Base-by-base conservation (phyloP, 1,140 invertebrate species). In the Sarcophaga peregrina region DNA sequence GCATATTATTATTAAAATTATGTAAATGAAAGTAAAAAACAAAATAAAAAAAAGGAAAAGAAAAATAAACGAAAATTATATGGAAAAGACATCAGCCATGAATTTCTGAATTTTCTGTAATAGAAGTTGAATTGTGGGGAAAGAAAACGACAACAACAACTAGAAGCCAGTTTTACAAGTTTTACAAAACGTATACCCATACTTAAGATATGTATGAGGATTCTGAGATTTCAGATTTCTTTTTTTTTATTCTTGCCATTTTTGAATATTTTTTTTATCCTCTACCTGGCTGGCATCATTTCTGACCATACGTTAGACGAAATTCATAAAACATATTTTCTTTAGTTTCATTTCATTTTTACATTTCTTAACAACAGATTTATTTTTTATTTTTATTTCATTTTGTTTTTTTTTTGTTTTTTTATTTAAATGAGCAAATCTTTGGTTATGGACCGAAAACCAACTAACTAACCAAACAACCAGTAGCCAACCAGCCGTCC, bases 1-100 rank as follows among this genome's bases (percentile, higher is more conserved):
- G 62, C 62, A 68, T 68, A 68, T 68, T 68, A 68, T 68, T 68
- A 68, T 68, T 68, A 20, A 68, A 68, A 68, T 68, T 68, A 68
- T 68, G 62, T 68, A 68, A 68, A 68, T 68, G 62, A 25, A 68
- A 52, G 5, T 1, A 52, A 68, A 68, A 68, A 8, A 20, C 0
- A n/a, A 68, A 25, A 20, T 10, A 68, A n/a, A 37, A 4, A 37
- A 37, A 37, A 37, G 4, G 25, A 37, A 37, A 37, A 4, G 25
- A 37, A 37, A 37, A 37, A 37, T 37, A 37, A 37, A 37, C 25
- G 25, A 37, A 58, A 58, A 58, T 58, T 58, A 3, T 58, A 68
- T 68, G 17, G 17, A 68, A 58, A 58, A 58, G 62, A 68, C 17
- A 68, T 17, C 62, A 68, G 62, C 8, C 25, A 37, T 37, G 25